These are phyloP conservation scores for Todiramphus chloris DNA, from an alignment of 2,113 vertebrate genomes.

Conservation along the genomic window DNA sequence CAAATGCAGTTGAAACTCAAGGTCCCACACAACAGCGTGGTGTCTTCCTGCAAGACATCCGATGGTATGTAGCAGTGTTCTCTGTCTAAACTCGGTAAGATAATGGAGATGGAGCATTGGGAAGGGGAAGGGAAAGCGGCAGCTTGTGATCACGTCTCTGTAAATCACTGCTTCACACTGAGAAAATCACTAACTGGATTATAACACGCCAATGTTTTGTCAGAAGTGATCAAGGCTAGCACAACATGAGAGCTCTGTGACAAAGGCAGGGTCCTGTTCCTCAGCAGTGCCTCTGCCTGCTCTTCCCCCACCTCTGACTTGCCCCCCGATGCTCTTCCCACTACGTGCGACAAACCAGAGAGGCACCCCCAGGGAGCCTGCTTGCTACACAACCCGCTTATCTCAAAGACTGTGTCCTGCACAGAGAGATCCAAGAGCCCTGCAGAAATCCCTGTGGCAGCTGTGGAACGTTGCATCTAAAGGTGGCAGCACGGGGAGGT, in stretches of 20 bases:
- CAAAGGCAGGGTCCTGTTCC: neutral
- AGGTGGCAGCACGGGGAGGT: neutral
- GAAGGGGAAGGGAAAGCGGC: neutral
- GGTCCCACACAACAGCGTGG: neutral
- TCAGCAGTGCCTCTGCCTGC: neutral
- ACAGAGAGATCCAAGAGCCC: neutral
- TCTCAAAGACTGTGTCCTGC: neutral
- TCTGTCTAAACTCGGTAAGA: neutral
- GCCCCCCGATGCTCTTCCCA: neutral
- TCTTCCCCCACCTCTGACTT: neutral
- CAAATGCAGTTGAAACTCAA: neutral
- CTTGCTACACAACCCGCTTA: neutral
- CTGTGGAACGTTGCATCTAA: neutral
- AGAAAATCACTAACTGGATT: neutral
- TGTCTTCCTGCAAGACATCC: neutral
- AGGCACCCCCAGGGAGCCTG: neutral
- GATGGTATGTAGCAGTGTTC: neutral
- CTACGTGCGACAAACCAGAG: neutral
- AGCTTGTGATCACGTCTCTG: neutral
- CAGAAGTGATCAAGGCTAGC: neutral
- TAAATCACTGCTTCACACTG: neutral
- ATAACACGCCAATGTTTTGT: neutral
- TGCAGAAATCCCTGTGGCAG: neutral
- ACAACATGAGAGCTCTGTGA: neutral
- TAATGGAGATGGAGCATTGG: neutral